Evolutionary conservation across 2,888 invertebrate genomes (phyloP).

Genomic region (Nephrotoma guestfalica): DNA sequence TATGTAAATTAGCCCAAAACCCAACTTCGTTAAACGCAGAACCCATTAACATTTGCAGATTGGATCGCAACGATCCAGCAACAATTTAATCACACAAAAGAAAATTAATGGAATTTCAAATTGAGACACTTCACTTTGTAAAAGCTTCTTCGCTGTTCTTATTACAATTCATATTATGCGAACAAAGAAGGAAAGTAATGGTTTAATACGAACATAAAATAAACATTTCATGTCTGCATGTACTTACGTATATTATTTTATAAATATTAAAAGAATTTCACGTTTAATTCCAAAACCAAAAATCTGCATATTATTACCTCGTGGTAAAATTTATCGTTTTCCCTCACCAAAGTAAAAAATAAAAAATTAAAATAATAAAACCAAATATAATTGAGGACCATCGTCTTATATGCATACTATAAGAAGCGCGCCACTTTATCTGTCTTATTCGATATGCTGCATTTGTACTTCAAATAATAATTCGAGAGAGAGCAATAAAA

Average conservation of each 20-base stretch:
- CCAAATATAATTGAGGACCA: background rate
- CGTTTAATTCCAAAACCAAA: background rate
- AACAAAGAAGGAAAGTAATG: no score
- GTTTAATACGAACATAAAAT: background rate
- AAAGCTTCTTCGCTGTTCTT: background rate
- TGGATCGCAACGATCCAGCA: background rate
- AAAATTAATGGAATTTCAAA: background rate
- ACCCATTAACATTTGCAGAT: background rate
- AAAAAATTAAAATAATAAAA: background rate
- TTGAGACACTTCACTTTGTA: background rate
- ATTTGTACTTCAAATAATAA: background rate
- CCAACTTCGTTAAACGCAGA: background rate
- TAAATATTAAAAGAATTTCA: background rate
- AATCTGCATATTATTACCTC: background rate
- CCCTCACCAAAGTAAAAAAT: background rate
- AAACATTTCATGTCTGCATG: background rate
- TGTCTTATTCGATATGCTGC: background rate
- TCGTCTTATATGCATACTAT: background rate
- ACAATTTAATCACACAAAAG: background rate
- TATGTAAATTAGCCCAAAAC: background rate
- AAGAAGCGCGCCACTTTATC: background rate
- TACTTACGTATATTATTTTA: background rate
- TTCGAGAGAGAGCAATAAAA: background rate
- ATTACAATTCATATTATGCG: background rate
- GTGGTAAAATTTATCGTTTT: background rate